A percentile compares a stretch with the other conserved stretches of the same genome.
Conservation (phyloP, 2,888 invertebrate genomes). For the Pristionchus maxplancki region DNA sequence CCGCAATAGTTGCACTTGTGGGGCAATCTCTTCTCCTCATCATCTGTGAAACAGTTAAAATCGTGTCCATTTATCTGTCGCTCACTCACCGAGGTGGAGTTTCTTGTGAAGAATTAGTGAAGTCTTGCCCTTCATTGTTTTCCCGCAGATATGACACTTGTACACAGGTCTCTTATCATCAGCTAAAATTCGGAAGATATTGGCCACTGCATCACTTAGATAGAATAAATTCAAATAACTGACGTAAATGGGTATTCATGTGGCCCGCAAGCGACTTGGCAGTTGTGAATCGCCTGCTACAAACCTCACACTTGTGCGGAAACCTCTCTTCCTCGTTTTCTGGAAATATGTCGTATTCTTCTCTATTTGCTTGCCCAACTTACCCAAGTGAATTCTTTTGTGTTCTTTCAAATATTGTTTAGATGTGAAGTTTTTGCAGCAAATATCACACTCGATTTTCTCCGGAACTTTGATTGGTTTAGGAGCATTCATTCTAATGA, state of each 20-base stretch:
- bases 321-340: not conserved
- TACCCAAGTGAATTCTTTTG: not conserved
- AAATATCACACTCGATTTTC: not conserved
- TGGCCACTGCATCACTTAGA: not conserved
- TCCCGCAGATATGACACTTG: not conserved
- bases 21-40: not conserved
- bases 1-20: not conserved
- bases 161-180: not conserved
- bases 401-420: not conserved
- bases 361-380: not conserved
- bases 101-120: not conserved
- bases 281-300: not conserved
- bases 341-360: too few relatives aligned
- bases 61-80: not conserved
- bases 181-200: not conserved
- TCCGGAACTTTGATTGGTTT: not conserved
- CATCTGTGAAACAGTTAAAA: not conserved
- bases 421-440: not conserved
- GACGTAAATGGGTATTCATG: not conserved
- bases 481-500: not conserved
- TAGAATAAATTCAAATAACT: not conserved
- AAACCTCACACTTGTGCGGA: not conserved
- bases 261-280: not conserved
- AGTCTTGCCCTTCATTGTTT: not conserved
- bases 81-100: not conserved